A percentile compares a stretch with the other conserved stretches of the same genome.
These are phyloP conservation scores for Holcopasites calliopsidis DNA, from an alignment of 1,140 invertebrate species.

Conservation along the genomic window DNA sequence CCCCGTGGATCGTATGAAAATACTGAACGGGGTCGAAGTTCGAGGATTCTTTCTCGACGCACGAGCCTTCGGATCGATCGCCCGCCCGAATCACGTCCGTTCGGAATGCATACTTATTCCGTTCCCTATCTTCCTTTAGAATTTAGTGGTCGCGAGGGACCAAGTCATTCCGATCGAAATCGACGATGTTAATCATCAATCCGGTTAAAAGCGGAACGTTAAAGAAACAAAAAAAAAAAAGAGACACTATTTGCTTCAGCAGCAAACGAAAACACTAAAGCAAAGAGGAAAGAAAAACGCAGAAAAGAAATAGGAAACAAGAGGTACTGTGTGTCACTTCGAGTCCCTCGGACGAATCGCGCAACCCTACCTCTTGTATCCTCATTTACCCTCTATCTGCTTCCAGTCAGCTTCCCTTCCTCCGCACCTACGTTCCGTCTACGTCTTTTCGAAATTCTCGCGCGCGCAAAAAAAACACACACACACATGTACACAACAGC, in stretches of 20 bases:
- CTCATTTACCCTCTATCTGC: background rate
- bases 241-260: background rate
- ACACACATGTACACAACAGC: background rate
- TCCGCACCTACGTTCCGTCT: background rate
- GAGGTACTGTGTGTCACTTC: too few species aligned
- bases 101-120: background rate
- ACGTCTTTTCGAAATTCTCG: slow-evolving; percentile 3
- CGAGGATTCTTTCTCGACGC: slow-evolving; percentile 24
- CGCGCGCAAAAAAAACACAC: background rate
- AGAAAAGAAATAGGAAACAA: background rate
- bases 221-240: too few species aligned
- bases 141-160: background rate
- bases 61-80: background rate
- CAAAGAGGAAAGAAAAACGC: slow-evolving; percentile 13
- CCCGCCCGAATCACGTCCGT: background rate
- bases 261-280: slow-evolving; percentile 3
- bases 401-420: background rate
- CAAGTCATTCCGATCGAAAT: too few species aligned
- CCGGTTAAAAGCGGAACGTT: background rate
- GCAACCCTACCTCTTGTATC: slow-evolving; percentile 12
- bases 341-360: slow-evolving; percentile 19
- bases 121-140: too few species aligned
- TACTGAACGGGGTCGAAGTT: slow-evolving; percentile 11
- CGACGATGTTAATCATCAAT: background rate
- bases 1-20: background rate